Evolutionary conservation across 2,888 invertebrate genomes (phyloP).

Genomic region (Eumerus sabulonum): DNA sequence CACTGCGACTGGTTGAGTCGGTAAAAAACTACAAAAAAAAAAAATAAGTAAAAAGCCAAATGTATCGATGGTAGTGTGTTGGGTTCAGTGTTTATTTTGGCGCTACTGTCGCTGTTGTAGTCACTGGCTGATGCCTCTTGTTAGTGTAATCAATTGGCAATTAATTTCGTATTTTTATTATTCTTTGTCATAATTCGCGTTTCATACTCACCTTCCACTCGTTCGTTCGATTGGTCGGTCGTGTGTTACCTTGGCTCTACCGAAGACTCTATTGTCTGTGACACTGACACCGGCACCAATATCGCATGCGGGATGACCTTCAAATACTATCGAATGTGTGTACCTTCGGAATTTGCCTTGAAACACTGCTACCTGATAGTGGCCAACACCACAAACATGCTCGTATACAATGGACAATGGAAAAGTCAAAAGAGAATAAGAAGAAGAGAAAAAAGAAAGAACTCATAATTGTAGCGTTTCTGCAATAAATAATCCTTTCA

Average conservation of each 20-base stretch:
- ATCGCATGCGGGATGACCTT: constrained; percentile 48
- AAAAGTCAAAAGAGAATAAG: too few species aligned
- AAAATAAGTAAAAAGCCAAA: constrained; percentile 6
- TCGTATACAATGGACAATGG: too few species aligned
- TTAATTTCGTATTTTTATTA: constrained; percentile 67
- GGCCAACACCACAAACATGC: constrained; percentile 22
- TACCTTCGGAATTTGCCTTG: too few species aligned
- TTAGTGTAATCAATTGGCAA: constrained; percentile 64
- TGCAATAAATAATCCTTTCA: constrained; percentile 62
- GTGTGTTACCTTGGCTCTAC: constrained; percentile 44
- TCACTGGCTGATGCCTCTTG: constrained; percentile 3
- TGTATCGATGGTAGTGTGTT: constrained; percentile 49
- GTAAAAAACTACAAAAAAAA: constrained; percentile 28
- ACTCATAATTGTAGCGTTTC: constrained; percentile 60
- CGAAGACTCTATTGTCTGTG: constrained; percentile 60
- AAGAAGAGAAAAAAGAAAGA: constrained; percentile 21
- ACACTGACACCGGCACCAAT: constrained; percentile 26
- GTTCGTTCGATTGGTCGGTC: constrained; percentile 13
- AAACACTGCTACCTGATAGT: constrained; percentile 17
- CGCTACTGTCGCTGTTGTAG: constrained; percentile 43
- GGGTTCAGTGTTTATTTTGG: constrained; percentile 65
- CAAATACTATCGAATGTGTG: constrained; percentile 36
- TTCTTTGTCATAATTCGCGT: constrained; percentile 57
- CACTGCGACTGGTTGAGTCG: constrained; percentile 48
- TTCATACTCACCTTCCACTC: constrained; percentile 29